Evolutionary conservation across 1,140 invertebrate genomes (phyloP), one percentile per base, ranked within the genome.

Genomic region (Saccostrea glomerata): DNA sequence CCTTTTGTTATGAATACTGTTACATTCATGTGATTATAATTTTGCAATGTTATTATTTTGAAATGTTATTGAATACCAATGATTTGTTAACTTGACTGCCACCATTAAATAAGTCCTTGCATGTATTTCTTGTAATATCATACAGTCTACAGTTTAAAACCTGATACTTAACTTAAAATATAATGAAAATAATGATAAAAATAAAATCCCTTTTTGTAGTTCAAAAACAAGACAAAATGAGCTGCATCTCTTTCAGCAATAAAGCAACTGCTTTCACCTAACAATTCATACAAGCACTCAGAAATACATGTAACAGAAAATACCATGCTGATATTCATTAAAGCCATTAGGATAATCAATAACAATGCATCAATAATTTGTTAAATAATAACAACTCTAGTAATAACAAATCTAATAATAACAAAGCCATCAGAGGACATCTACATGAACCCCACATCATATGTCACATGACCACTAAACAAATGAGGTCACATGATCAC

Each of bases 301-400:
- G 1, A 63, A 63, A 63, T 63, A 47, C 47, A 47, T 47, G 47
- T 47, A 63, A 63, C 58, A 63, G 58, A 63, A 63, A 63, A 17
- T 6, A 63, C 1, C 15, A 63, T 20, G 58, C 58, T 17, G 58
- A 63, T 63, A 63, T 63, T 63, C 58, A 63, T n/a, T 63, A 20
- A 63, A 63, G 58, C 58, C 58, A 20, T 63, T n/a, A 63, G n/a
- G 17, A 63, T 6, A n/a, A 20, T 63, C n/a, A 63, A 20, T 63
- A 63, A 63, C 58, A 63, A 63, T 63, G 58, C 58, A 63, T 63
- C 17, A 63, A 63, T 63, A 63, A 20, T 63, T 63, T 63, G 58
- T 63, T 20, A 63, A 20, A 63, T 63, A 63, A 63, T 63, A 63
- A 63, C 58, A 63, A 20, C 58, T 20, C 58, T 20, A 20, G 15